Evolutionary conservation across 1,140 invertebrate species (phyloP).

Genomic region (Bombyx mori): DNA sequence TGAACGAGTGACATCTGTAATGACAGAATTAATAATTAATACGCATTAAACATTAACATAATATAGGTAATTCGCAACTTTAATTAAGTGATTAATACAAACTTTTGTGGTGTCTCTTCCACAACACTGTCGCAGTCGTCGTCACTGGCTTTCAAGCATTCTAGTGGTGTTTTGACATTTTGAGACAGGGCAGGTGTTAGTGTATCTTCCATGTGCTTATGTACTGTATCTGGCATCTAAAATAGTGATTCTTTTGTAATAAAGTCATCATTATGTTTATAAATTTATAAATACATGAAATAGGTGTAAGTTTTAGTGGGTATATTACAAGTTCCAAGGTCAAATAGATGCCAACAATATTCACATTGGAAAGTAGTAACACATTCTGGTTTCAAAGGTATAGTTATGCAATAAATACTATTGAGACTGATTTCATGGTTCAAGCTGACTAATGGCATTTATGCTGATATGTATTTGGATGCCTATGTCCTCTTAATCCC

Average conservation of each 20-base stretch:
- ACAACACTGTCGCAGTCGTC: conserved; percentile 37
- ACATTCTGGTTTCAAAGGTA: too few relatives aligned
- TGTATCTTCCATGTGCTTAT: conserved; percentile 16
- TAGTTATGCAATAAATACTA: too few relatives aligned
- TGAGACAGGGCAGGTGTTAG: conserved; percentile 23
- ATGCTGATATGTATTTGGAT: too few relatives aligned
- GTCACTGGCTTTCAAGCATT: conserved; percentile 2
- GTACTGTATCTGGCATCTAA: background rate
- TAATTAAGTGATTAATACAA: conserved; percentile 12
- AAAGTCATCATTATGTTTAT: background rate
- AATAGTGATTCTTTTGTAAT: background rate
- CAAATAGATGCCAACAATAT: too few relatives aligned
- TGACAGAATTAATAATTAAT: conserved; percentile 6
- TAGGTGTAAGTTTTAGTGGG: background rate
- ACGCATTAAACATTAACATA: background rate
- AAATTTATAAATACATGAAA: background rate
- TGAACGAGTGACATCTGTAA: conserved; percentile 35
- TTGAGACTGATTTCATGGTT: too few relatives aligned
- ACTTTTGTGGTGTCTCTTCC: conserved; percentile 66
- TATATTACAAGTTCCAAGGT: too few relatives aligned
- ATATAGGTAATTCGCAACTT: background rate
- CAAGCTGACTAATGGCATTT: too few relatives aligned
- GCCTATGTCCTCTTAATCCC: too few relatives aligned
- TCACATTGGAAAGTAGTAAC: too few relatives aligned
- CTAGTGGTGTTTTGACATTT: conserved; percentile 15